Base-by-base conservation (phyloP, 2,888 invertebrate genomes). In the Nycteola revayana region DNA sequence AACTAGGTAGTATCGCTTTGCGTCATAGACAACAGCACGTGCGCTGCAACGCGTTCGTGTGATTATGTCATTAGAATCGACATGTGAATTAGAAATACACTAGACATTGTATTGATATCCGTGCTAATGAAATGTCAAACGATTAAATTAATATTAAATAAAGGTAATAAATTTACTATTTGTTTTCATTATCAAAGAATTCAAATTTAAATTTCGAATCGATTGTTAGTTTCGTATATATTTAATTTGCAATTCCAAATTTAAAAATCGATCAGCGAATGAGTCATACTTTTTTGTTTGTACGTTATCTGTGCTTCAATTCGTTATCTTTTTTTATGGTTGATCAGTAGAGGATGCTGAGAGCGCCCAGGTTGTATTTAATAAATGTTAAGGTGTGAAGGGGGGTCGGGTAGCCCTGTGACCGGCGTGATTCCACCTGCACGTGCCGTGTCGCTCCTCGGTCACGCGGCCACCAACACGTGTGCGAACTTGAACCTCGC, bases 401-500 rank as follows among this genome's bases (percentile, higher is more conserved):
- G 5, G 5, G 14, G 14, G 14, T 14, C 21, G 7, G 27, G 5
- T 33, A 52, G 36, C 30, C 46, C 49, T 52, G 40, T 32, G 75
- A 76, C 75, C 74, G 36, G 45, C 57, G 62, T 62, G 66, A 65
- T 66, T 71, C 67, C 55, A 57, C 51, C 58, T 67, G 60, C 51
- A 76, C 80, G 81, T 79, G 77, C 57, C 44, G 28, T n/a, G 33
- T 43, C 46, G 57, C 54, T 57, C 46, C 38, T 36, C 58, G 66
- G 70, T 86, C 87, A 85, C 86, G 85, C 73, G 86, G 83, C 76
- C 34, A 10, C 22, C 39, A 51, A 63, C 86, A 86, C 86, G 87
- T 86, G 84, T 63, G 60, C 58, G 67, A 42, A 68, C 81, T 77
- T 81, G 83, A 79, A 80, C 82, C 80, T 81, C 86, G 85, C 87